These are phyloP conservation scores for Steatornis caripensis DNA, from an alignment of 2,113 vertebrate species.

Conservation along the genomic window DNA sequence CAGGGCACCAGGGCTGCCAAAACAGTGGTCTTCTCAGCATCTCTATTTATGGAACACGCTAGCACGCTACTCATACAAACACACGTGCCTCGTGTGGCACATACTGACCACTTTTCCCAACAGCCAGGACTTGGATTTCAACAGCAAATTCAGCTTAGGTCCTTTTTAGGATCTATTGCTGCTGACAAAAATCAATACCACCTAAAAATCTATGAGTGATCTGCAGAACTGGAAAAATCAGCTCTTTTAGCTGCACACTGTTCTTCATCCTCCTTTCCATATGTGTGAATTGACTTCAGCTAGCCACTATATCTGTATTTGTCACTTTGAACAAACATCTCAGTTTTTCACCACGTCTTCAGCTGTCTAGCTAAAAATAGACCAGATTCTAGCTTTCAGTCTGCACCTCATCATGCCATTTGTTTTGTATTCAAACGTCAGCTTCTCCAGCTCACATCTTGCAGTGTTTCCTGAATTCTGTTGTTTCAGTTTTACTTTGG, in stretches of 20 bases:
- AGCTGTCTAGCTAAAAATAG: neutral
- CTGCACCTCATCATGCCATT: neutral
- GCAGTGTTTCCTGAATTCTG: neutral
- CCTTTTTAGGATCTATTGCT: neutral
- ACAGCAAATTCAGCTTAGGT: neutral
- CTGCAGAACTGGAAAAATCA: neutral
- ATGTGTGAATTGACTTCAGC: neutral
- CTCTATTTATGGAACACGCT: neutral
- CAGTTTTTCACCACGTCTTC: neutral
- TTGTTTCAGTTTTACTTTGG: neutral
- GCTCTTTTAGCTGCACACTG: neutral
- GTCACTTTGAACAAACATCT: neutral
- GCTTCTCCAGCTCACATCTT: neutral
- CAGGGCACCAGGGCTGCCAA: neutral
- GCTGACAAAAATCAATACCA: neutral
- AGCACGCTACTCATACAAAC: neutral
- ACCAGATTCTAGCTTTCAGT: neutral
- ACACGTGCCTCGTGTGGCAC: neutral
- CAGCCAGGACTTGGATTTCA: neutral
- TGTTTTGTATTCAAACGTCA: neutral
- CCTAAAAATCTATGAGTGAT: neutral
- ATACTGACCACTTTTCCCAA: neutral
- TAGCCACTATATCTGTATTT: neutral
- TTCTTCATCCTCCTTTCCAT: neutral
- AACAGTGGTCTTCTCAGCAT: neutral